Percentiles rank a stretch among this genome's conserved stretches.
Conservation (phyloP, 2,797 vertebrate genomes). For the Hippopotamyrus pictus region DNA sequence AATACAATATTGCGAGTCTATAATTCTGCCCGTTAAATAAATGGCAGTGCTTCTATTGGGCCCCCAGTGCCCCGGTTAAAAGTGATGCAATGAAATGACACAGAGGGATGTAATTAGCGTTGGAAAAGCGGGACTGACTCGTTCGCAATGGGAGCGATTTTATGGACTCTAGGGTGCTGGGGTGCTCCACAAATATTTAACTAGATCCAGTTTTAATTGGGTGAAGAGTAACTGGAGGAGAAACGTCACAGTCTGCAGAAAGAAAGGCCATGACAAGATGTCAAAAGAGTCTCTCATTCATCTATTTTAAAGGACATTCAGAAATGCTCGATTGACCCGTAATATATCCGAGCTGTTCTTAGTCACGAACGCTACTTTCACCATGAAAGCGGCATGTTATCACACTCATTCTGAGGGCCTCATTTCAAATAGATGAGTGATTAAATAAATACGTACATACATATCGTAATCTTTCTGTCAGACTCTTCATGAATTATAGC, state of each 20-base stretch:
- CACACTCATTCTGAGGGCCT: background rate
- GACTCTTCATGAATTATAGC: background rate
- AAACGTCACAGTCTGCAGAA: slow-evolving; percentile 24
- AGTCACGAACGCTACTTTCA: background rate
- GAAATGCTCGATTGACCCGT: background rate
- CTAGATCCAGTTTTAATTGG: slow-evolving; percentile 43
- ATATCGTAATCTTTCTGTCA: background rate
- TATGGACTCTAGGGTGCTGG: slow-evolving; percentile 38
- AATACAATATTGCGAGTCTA: slow-evolving; percentile 37
- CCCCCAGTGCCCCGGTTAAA: slow-evolving; percentile 51
- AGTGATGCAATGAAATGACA: slow-evolving; percentile 51
- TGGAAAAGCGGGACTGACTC: slow-evolving; percentile 50
- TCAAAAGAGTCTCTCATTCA: background rate
- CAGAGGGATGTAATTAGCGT: slow-evolving; percentile 59
- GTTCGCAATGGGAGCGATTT: slow-evolving; percentile 46
- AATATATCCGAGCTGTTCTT: background rate
- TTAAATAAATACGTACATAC: slow-evolving; percentile 10
- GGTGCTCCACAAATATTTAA: slow-evolving; percentile 56
- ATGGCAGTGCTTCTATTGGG: slow-evolving; percentile 30
- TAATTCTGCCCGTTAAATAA: slow-evolving; percentile 44
- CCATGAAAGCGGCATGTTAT: background rate
- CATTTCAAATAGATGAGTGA: background rate
- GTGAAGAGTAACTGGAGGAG: slow-evolving; percentile 30
- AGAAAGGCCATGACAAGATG: background rate
- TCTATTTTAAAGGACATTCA: background rate